These are phyloP conservation scores for Theristus sp. DNA, from an alignment of 2,888 invertebrate species.

Conservation along the genomic window DNA sequence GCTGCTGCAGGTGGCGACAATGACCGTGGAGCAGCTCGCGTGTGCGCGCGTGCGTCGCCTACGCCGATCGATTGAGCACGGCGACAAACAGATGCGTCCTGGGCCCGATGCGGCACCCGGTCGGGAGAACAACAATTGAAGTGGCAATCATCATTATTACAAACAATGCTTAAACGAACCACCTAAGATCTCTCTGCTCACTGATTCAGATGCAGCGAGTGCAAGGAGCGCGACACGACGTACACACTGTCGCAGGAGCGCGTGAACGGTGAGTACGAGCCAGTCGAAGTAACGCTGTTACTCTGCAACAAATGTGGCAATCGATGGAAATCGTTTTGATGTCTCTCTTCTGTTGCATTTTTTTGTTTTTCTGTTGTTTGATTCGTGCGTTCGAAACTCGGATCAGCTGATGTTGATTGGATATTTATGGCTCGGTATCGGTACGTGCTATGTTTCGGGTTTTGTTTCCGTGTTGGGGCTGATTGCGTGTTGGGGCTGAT, in stretches of 20 bases:
- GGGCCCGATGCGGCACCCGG: neutral
- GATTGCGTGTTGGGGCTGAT: too few relatives aligned
- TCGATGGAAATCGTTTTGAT: constrained; percentile 3
- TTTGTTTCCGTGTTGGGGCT: too few relatives aligned
- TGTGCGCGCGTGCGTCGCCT: neutral
- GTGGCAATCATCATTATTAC: too few relatives aligned
- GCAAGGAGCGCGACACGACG: constrained; percentile 5
- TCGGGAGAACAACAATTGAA: too few relatives aligned
- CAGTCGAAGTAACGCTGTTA: constrained; percentile 2
- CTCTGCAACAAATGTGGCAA: constrained; percentile 8
- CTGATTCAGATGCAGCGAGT: too few relatives aligned
- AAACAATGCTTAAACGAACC: too few relatives aligned
- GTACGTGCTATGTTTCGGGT: too few relatives aligned
- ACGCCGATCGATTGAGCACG: constrained; percentile 3
- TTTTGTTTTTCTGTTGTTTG: neutral
- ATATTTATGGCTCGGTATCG: too few relatives aligned
- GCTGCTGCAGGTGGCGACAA: constrained; percentile 3
- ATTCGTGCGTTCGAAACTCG: neutral
- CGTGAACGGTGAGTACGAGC: constrained; percentile 5
- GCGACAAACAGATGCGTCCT: neutral
- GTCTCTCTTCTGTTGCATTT: neutral
- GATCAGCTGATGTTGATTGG: too few relatives aligned
- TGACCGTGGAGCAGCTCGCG: constrained; percentile 7
- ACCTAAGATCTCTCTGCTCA: too few relatives aligned
- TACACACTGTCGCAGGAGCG: constrained; percentile 4